phyloP scores from a whole-genome alignment of 1,140 invertebrate genomes.

The Cephus cinctus region DNA sequence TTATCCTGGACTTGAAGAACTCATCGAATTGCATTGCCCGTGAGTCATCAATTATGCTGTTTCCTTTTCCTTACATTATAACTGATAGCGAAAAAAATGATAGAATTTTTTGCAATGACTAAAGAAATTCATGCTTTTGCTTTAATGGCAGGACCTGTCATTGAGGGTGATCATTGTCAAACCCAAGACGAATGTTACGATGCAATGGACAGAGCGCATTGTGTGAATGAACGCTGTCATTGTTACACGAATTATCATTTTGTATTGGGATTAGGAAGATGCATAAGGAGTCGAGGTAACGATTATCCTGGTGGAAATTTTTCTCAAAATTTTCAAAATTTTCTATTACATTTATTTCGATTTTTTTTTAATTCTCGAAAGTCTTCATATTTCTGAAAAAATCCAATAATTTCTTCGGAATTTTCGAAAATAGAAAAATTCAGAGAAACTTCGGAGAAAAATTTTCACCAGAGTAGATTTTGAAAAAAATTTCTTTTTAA shows the following conservation, averaged over 20 bases:
- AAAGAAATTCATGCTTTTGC: slow-evolving; percentile 1
- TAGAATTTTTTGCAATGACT: not conserved
- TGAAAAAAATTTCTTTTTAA: not conserved
- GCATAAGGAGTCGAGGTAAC: slow-evolving; percentile 19
- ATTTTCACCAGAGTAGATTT: not conserved
- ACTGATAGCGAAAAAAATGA: slow-evolving; percentile 3
- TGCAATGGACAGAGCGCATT: slow-evolving; percentile 17
- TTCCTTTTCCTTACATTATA: too few relatives aligned
- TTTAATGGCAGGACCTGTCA: slow-evolving; percentile 21
- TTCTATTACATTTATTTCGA: not conserved
- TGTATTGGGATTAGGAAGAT: slow-evolving; percentile 19
- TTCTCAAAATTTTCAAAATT: not conserved
- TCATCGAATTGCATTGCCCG: slow-evolving; percentile 31
- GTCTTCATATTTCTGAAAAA: not conserved
- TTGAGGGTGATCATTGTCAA: slow-evolving; percentile 24
- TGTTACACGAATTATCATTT: slow-evolving; percentile 24
- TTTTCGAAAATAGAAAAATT: too few relatives aligned
- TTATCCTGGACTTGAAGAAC: slow-evolving; percentile 27
- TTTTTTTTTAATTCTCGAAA: not conserved
- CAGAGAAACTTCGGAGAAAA: too few relatives aligned
- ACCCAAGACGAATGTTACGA: slow-evolving; percentile 24
- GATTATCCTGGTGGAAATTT: not conserved
- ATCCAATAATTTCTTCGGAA: not conserved
- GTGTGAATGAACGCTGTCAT: slow-evolving; percentile 21
- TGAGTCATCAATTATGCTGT: too few relatives aligned